Conservation (phyloP, 2,888 invertebrate species). For the Lochmaea crataegi region DNA sequence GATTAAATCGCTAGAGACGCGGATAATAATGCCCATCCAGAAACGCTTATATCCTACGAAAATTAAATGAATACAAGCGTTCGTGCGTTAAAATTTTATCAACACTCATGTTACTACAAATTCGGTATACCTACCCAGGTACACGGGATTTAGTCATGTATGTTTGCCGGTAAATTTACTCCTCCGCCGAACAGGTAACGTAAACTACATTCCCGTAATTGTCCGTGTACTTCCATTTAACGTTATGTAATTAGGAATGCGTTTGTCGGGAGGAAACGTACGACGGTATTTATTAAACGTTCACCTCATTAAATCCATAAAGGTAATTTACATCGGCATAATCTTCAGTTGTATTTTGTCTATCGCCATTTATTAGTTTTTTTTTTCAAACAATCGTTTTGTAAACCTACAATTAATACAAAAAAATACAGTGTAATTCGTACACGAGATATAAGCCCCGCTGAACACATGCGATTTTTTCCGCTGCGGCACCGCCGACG, state of each 20-base stretch:
- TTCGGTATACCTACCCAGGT: background rate
- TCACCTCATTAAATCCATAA: background rate
- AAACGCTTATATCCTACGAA: too few species aligned
- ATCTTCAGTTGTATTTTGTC: too few species aligned
- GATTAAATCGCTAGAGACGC: too few species aligned
- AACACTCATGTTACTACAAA: background rate
- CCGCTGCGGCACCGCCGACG: too few species aligned
- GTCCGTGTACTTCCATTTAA: conserved; percentile 10
- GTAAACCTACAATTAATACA: too few species aligned
- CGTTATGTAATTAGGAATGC: conserved; percentile 8
- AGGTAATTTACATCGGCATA: background rate
- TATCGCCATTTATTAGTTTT: too few species aligned
- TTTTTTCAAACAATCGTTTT: too few species aligned
- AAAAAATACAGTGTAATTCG: too few species aligned
- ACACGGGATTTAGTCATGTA: background rate
- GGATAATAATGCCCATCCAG: too few species aligned
- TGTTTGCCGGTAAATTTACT: conserved; percentile 5
- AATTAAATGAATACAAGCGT: background rate
- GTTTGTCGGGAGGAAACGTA: background rate
- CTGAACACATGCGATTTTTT: too few species aligned
- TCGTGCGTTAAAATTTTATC: background rate
- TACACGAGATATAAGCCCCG: too few species aligned
- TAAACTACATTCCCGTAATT: conserved; percentile 8
- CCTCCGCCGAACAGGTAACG: background rate
- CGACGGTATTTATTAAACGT: background rate